Evolutionary conservation across 2,888 invertebrate genomes (phyloP), one percentile per base, ranked within the genome.

Genomic region (Tenthredo scrophulariae): DNA sequence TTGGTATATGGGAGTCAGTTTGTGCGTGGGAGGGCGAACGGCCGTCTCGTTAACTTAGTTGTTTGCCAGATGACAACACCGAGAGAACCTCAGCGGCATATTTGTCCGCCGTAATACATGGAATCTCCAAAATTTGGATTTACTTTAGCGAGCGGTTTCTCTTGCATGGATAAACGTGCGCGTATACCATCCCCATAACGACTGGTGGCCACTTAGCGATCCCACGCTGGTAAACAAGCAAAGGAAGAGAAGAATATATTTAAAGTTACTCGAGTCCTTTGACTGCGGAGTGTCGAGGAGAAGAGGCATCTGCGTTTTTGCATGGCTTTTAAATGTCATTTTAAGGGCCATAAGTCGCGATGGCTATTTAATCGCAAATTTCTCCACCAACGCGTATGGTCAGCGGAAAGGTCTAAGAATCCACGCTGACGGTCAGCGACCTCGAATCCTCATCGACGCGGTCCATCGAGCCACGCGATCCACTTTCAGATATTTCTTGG

Each of bases 121-220:
- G 26, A 83, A 83, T 70, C 67, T 70, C 67, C 65, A 40, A 83
- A 83, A 65, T 65, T 65, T 83, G 83, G 67, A 83, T 83, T 83
- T 83, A 70, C 83, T 83, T 83, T 83, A 50, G 83, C 83, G 65
- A 83, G 83, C 83, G 83, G 83, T 65, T 67, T 83, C 83, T 67
- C 67, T 70, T 65, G 65, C 46, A 26, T 13, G 33, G 65, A 62
- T 22, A 6, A n/a, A 18, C 82, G 7, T 58, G 58, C 58, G 79
- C 43, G 18, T 46, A 54, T 54, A 46, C 83, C 83, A 50, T 26
- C 37, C 50, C n/a, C 62, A 62, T 33, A 58, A 29, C 67, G 65
- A 65, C 83, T 67, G 83, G 70, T 29, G 43, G 50, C 83, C 83
- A 83, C 83, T 83, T 83, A 83, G 83, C 83, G 67, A 83, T 83